phyloP scores from a whole-genome alignment of 2,797 vertebrate species.

The Tarsius wallacei region DNA sequence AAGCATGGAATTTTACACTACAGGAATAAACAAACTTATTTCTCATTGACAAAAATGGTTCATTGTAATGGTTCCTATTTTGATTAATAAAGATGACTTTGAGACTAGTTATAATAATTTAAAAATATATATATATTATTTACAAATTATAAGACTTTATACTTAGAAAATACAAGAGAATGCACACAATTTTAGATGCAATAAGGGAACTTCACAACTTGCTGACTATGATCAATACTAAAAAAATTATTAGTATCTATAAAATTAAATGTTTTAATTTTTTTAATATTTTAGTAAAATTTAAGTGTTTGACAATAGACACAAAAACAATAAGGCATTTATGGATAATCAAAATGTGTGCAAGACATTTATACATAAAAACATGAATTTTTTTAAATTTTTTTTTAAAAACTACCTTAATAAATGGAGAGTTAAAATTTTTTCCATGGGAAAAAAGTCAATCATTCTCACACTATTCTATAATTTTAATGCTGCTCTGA shows the following conservation, averaged over 20 bases:
- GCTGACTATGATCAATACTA: not conserved
- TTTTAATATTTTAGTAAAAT: not conserved
- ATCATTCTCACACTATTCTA: not conserved
- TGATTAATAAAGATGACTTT: too few relatives aligned
- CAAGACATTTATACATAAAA: not conserved
- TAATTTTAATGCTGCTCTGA: not conserved
- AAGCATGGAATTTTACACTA: too few relatives aligned
- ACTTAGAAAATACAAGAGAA: not conserved
- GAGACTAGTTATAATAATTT: too few relatives aligned
- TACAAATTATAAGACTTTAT: not conserved
- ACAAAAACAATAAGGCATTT: not conserved
- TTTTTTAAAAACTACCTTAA: not conserved
- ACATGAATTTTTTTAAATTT: not conserved
- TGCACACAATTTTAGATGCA: not conserved
- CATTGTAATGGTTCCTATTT: too few relatives aligned
- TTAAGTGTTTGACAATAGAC: slow-evolving; percentile 31
- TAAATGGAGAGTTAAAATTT: not conserved
- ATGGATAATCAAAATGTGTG: not conserved
- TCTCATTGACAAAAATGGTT: too few relatives aligned
- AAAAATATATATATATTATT: not conserved
- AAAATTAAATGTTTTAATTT: not conserved
- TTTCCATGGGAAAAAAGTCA: not conserved
- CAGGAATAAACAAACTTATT: too few relatives aligned
- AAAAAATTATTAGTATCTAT: not conserved
- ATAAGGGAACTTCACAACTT: not conserved